These are phyloP conservation scores for Gouania willdenowi DNA, from an alignment of 2,797 vertebrate genomes.

Conservation along the genomic window DNA sequence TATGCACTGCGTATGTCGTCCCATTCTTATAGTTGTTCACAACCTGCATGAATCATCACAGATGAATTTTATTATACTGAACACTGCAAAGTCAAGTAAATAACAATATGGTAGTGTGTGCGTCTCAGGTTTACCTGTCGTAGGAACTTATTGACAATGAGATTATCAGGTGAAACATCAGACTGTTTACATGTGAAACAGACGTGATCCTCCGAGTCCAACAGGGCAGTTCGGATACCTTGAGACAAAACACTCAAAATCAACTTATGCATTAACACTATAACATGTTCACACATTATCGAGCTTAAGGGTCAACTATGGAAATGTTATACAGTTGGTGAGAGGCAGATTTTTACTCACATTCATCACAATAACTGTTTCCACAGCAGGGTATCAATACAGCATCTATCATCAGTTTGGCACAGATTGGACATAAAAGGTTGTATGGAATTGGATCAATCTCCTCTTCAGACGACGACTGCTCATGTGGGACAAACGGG, in stretches of 20 bases:
- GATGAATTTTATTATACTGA: background rate
- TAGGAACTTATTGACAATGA: conserved; percentile 98
- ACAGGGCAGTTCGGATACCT: conserved; percentile 91
- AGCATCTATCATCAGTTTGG: conserved; percentile 95
- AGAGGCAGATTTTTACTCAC: conserved; percentile 69
- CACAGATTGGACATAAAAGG: conserved; percentile 94
- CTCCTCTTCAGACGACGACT: conserved; percentile 93
- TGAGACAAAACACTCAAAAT: too few species aligned
- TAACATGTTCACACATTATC: too few species aligned
- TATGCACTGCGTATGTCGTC: conserved; percentile 91
- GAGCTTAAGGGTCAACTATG: too few species aligned
- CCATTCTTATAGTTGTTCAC: conserved; percentile 99
- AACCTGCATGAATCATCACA: conserved; percentile 73
- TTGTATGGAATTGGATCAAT: conserved; percentile 93
- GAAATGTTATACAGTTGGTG: background rate
- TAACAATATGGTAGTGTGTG: too few species aligned
- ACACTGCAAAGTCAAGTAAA: background rate
- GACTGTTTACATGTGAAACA: conserved; percentile 94
- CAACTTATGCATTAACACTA: background rate
- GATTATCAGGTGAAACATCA: conserved; percentile 92
- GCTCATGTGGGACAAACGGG: conserved; percentile 91
- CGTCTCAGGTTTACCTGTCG: conserved; percentile 89
- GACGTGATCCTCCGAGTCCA: conserved; percentile 93
- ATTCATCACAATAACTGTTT: conserved; percentile 98
- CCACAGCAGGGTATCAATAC: conserved; percentile 98